Evolutionary conservation across 2,113 vertebrate species (phyloP).

Genomic region (Bucco capensis): DNA sequence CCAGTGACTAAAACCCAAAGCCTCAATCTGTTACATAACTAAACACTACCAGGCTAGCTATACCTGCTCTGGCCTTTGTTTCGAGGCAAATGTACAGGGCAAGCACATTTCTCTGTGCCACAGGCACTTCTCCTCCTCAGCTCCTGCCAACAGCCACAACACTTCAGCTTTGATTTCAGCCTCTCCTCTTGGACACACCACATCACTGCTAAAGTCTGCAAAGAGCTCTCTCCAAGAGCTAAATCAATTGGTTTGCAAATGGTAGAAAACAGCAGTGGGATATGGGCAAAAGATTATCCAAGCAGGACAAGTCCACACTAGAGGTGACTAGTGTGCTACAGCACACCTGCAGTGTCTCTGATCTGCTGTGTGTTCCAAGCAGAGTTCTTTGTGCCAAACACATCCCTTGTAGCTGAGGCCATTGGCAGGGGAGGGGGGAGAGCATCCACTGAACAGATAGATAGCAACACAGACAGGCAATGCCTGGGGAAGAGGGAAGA

Average conservation of each 20-base stretch:
- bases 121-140: too few relatives aligned
- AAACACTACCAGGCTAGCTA: constrained; percentile 30
- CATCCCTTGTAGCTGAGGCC: constrained; percentile 28
- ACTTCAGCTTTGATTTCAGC: neutral
- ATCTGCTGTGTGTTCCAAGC: constrained; percentile 23
- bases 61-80: constrained; percentile 59
- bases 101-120: constrained; percentile 1
- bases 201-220: neutral
- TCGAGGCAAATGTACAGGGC: constrained; percentile 16
- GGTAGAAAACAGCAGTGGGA: neutral
- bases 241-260: neutral
- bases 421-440: constrained; percentile 27
- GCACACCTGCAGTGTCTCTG: neutral
- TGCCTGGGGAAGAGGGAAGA: constrained; percentile 46
- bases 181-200: neutral
- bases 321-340: neutral
- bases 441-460: constrained; percentile 46
- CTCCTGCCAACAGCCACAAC: neutral
- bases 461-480: constrained; percentile 32
- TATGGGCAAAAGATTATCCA: neutral
- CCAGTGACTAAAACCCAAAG: constrained; percentile 74
- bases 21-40: constrained; percentile 74
- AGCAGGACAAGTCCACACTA: neutral
- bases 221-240: neutral
- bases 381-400: constrained; percentile 32